phyloP scores from a whole-genome alignment of 2,797 vertebrate species.

The Oreortyx pictus region DNA sequence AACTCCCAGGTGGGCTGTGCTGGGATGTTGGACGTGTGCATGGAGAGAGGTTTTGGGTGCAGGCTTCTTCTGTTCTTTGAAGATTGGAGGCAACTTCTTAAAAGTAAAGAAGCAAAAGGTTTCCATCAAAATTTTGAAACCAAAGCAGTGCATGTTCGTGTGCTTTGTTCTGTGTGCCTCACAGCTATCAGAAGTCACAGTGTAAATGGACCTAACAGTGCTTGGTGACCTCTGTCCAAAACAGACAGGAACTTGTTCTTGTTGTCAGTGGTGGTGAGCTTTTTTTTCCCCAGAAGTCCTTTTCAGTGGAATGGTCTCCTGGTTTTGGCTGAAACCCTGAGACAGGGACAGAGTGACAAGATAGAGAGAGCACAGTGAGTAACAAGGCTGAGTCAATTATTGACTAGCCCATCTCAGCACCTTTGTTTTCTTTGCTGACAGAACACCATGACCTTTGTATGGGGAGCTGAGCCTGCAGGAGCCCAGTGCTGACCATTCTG shows the following conservation, averaged over 20 bases:
- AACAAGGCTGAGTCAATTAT: conserved; percentile 61
- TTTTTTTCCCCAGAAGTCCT: not conserved
- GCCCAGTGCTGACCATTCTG: not conserved
- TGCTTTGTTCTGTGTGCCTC: conserved; percentile 18
- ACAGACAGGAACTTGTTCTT: not conserved
- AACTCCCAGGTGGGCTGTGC: conserved; percentile 14
- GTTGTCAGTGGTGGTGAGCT: conserved; percentile 1
- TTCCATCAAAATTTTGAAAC: conserved; percentile 41
- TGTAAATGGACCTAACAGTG: conserved; percentile 48
- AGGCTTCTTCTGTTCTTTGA: conserved; percentile 24
- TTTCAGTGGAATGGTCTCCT: conserved; percentile 22
- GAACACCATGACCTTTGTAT: not conserved
- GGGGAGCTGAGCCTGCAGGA: not conserved
- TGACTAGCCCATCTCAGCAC: conserved; percentile 37
- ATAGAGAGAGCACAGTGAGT: conserved; percentile 22
- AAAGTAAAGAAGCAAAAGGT: not conserved
- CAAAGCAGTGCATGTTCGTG: conserved; percentile 1
- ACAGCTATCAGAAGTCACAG: conserved; percentile 6
- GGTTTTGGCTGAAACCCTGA: conserved; percentile 33
- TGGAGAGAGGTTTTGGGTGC: not conserved
- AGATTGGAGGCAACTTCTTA: not conserved
- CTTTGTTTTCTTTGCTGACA: conserved; percentile 54
- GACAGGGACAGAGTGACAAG: conserved; percentile 21
- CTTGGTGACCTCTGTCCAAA: conserved; percentile 50
- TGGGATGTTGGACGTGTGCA: not conserved